A percentile compares a stretch with the other conserved stretches of the same genome.
Conservation (phyloP, 2,113 vertebrate species). For the Cryptotis parvus region DNA sequence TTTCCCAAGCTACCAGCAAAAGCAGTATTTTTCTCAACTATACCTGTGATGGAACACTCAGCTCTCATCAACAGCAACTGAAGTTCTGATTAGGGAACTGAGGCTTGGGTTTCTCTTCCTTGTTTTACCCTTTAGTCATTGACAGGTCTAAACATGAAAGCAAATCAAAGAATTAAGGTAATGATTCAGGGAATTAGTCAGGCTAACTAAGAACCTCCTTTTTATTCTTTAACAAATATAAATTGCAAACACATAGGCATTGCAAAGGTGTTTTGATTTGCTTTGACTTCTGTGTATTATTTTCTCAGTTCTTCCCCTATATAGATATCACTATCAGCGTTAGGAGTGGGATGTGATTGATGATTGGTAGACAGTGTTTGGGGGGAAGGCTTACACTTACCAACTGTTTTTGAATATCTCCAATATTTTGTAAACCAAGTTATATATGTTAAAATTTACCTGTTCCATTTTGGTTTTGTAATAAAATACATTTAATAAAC, state of each 20-base stretch:
- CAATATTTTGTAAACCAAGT: not conserved
- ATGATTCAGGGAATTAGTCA: slow-evolving; percentile 58
- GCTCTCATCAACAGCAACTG: not conserved
- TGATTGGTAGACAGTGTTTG: not conserved
- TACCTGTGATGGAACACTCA: not conserved
- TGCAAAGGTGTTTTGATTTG: not conserved
- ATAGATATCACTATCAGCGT: not conserved
- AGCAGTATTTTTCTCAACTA: not conserved
- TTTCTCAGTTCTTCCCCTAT: not conserved
- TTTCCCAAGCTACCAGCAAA: not conserved
- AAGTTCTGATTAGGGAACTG: not conserved
- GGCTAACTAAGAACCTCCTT: not conserved
- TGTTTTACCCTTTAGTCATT: slow-evolving; percentile 17
- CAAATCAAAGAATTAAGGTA: not conserved
- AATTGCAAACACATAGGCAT: too few relatives aligned
- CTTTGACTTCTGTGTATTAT: not conserved
- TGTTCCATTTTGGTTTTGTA: slow-evolving; percentile 16
- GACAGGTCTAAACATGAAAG: not conserved
- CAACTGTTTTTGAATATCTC: not conserved
- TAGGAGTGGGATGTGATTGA: not conserved
- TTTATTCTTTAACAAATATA: not conserved
- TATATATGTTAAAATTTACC: not conserved
- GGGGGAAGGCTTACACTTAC: not conserved
- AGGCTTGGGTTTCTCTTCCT: slow-evolving; percentile 35
- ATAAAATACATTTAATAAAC: not conserved